Conservation (phyloP, 2,113 vertebrate genomes). For the Muntiacus muntjak region DNA sequence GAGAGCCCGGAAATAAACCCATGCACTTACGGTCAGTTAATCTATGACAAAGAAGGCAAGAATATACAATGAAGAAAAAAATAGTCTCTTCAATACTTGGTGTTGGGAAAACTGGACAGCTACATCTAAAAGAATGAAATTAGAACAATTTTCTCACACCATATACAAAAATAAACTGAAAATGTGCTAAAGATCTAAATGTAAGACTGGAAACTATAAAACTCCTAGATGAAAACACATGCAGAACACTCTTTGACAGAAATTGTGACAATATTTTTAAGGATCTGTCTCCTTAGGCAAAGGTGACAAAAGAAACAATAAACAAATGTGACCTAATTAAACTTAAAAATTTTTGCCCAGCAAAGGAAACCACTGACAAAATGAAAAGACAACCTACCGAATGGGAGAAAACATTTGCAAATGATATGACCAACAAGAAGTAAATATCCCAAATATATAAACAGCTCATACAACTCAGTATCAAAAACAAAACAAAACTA, state of each 20-base stretch:
- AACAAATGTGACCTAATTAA: not conserved
- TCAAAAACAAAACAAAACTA: not conserved
- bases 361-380: not conserved
- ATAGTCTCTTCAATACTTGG: not conserved
- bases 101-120: not conserved
- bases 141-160: not conserved
- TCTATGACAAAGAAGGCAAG: not conserved
- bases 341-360: not conserved
- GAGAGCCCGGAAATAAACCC: not conserved
- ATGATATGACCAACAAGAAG: not conserved
- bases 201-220: not conserved
- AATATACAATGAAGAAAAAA: not conserved
- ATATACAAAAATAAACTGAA: not conserved
- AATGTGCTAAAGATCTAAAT: not conserved
- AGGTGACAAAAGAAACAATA: not conserved
- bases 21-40: not conserved
- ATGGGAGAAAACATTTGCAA: not conserved
- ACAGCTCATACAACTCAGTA: not conserved
- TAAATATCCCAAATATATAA: not conserved
- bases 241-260: not conserved
- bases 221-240: not conserved
- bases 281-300: not conserved
- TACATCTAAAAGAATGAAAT: not conserved
- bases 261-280: not conserved
- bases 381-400: not conserved